Percentiles rank a stretch among this genome's conserved stretches.
phyloP scores from a whole-genome alignment of 2,888 invertebrate species.

The Apamea epomidion region DNA sequence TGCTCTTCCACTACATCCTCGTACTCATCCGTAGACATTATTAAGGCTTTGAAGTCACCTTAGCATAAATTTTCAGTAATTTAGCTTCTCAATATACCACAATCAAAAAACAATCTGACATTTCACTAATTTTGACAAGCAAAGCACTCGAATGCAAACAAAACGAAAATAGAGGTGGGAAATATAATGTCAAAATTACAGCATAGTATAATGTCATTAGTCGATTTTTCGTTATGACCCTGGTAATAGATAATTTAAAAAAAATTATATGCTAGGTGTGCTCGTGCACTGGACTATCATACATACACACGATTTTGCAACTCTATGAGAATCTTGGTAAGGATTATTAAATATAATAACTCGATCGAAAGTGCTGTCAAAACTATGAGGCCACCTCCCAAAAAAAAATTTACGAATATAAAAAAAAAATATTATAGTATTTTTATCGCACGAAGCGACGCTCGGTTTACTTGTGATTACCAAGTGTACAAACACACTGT shows the following conservation, averaged over 20 bases:
- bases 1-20: slow-evolving; percentile 35
- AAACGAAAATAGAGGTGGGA: neutral
- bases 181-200: neutral
- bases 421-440: too few species aligned
- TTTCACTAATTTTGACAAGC: slow-evolving; percentile 22
- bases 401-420: too few species aligned
- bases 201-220: neutral
- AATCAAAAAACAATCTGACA: neutral
- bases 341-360: too few species aligned
- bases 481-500: too few species aligned
- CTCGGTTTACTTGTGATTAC: too few species aligned
- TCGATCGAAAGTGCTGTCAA: too few species aligned
- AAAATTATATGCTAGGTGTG: neutral
- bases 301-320: neutral
- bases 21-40: slow-evolving; percentile 50
- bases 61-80: neutral
- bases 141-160: neutral
- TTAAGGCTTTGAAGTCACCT: slow-evolving; percentile 16
- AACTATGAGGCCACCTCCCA: too few species aligned
- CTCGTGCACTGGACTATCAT: neutral
- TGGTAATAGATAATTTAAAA: neutral
- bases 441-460: too few species aligned
- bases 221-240: neutral
- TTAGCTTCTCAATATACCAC: neutral
- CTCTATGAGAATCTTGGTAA: too few species aligned